Conservation (phyloP, 2,113 vertebrate genomes). For the Cheirogaleus medius region DNA sequence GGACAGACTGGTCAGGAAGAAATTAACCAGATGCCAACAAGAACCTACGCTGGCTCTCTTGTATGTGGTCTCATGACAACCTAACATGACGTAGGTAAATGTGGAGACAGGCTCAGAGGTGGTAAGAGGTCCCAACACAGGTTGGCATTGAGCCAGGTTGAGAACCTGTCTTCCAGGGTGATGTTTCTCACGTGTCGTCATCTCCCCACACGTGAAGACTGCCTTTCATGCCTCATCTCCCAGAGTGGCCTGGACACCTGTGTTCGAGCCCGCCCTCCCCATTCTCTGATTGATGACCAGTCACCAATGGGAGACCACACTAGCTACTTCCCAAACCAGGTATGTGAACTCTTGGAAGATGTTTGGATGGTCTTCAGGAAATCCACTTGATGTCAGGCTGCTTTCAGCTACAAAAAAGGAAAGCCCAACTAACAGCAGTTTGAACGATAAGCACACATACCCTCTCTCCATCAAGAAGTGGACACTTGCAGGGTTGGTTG, state of each 20-base stretch:
- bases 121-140: neutral
- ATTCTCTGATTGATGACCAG: neutral
- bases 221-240: neutral
- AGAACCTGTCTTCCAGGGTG: neutral
- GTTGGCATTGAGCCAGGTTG: neutral
- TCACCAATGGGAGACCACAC: neutral
- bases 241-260: neutral
- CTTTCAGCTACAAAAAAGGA: neutral
- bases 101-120: neutral
- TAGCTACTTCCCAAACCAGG: neutral
- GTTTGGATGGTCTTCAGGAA: neutral
- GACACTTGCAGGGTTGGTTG: no score
- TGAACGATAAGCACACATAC: neutral
- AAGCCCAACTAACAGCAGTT: no score
- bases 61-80: neutral
- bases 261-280: neutral
- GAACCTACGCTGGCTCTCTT: neutral
- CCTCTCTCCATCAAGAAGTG: neutral
- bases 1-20: neutral
- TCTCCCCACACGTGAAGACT: neutral
- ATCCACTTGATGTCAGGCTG: neutral
- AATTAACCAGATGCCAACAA: neutral
- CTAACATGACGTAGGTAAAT: neutral
- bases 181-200: neutral
- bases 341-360: neutral